Percentiles rank a stretch among this genome's conserved stretches.
These are phyloP conservation scores for Antennarius striatus DNA, from an alignment of 2,113 vertebrate species.

Conservation along the genomic window DNA sequence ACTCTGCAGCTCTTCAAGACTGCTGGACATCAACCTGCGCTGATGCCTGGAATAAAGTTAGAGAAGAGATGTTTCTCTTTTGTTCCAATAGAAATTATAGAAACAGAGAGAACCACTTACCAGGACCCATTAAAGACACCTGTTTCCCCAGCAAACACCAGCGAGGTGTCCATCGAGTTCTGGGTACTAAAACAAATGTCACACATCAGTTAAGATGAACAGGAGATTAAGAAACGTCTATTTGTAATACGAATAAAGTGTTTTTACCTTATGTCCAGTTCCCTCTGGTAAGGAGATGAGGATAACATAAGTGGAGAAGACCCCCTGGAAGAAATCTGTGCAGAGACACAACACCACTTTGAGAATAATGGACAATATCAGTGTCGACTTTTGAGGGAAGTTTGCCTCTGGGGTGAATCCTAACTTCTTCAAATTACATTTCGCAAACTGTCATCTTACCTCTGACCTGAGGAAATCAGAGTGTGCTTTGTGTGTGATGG, in stretches of 20 bases:
- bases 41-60: constrained; percentile 74
- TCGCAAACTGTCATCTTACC: constrained; percentile 57
- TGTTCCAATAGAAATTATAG: neutral
- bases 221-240: neutral
- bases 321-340: constrained; percentile 82
- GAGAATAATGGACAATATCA: neutral
- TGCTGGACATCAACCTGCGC: constrained; percentile 88
- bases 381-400: neutral
- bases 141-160: constrained; percentile 55
- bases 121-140: constrained; percentile 67
- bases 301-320: constrained; percentile 75
- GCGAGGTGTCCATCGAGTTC: constrained; percentile 62
- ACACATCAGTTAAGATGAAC: neutral
- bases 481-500: constrained; percentile 76
- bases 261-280: constrained; percentile 84
- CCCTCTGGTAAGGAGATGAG: constrained; percentile 81
- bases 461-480: constrained; percentile 85
- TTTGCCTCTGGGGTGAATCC: too few species aligned
- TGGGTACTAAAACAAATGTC: constrained; percentile 46
- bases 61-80: too few species aligned
- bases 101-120: constrained; percentile 46
- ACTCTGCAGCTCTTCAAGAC: constrained; percentile 92
- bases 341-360: constrained; percentile 2
- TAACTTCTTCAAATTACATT: neutral
- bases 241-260: constrained; percentile 1